These are phyloP conservation scores for Bursaphelenchus okinawaensis DNA, from an alignment of 2,888 invertebrate genomes.

Conservation along the genomic window DNA sequence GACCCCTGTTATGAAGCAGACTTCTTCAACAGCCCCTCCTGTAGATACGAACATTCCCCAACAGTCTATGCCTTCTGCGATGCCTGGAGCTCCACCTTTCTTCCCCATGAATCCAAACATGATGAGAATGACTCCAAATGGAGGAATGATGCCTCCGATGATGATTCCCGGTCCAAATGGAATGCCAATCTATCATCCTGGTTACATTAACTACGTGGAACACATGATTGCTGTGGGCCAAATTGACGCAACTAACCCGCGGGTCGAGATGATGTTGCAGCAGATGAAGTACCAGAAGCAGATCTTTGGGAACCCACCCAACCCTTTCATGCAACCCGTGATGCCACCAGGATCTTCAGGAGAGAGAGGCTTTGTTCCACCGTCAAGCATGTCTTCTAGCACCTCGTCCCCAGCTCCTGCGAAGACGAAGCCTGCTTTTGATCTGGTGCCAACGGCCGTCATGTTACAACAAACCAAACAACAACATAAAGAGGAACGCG, in stretches of 20 bases:
- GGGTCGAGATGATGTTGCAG: neutral
- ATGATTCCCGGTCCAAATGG: neutral
- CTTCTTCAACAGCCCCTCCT: too few species aligned
- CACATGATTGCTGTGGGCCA: neutral
- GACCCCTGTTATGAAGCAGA: too few species aligned
- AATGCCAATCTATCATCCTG: neutral
- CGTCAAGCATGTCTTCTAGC: neutral
- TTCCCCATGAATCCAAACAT: neutral
- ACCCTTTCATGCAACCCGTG: neutral
- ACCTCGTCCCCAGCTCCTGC: neutral
- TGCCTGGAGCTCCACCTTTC: neutral
- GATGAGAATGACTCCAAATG: neutral
- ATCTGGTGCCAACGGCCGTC: constrained; percentile 13
- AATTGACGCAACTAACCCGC: neutral
- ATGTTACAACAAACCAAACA: constrained; percentile 7
- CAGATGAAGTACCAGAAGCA: neutral
- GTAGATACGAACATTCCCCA: neutral
- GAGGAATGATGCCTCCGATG: neutral
- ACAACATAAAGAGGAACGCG: neutral
- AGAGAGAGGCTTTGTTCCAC: neutral
- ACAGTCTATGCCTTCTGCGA: neutral
- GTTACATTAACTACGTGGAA: neutral
- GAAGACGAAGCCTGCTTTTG: constrained; percentile 1
- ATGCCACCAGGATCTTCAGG: neutral
- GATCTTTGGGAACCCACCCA: neutral